A percentile compares a stretch with the other conserved stretches of the same genome.
These are phyloP conservation scores for Euura saliciscinereae DNA, from an alignment of 1,140 invertebrate genomes.

Conservation along the genomic window DNA sequence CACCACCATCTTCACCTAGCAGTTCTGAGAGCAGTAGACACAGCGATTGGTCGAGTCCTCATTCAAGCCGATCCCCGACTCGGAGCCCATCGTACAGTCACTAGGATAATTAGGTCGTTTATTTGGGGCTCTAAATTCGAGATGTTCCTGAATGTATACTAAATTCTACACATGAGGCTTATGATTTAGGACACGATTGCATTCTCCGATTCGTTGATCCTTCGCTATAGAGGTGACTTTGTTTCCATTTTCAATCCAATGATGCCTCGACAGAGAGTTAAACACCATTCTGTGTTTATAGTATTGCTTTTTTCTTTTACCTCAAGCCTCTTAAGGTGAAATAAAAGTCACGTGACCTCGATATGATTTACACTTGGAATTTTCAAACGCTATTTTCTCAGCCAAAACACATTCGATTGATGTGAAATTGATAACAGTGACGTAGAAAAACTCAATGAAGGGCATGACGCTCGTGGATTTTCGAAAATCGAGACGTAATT, in stretches of 20 bases:
- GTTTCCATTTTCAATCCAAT: neutral
- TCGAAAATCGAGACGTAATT: too few species aligned
- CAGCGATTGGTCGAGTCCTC: conserved; percentile 59
- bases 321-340: too few species aligned
- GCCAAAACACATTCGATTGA: too few species aligned
- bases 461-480: too few species aligned
- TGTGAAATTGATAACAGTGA: too few species aligned
- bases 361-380: too few species aligned
- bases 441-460: too few species aligned
- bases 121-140: neutral
- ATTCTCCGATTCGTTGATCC: neutral
- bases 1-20: conserved; percentile 71
- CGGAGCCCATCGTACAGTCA: conserved; percentile 50
- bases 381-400: too few species aligned
- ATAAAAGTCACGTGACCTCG: too few species aligned
- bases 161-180: neutral
- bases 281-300: too few species aligned
- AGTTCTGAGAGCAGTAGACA: conserved; percentile 67
- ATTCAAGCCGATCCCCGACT: conserved; percentile 54
- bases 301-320: too few species aligned
- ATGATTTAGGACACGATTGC: neutral
- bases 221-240: neutral
- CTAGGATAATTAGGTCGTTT: conserved; percentile 20
- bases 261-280: too few species aligned
- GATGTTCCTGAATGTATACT: conserved; percentile 1